Percentiles rank a stretch among this genome's conserved stretches.
Evolutionary conservation across 2,888 invertebrate species (phyloP).

Genomic region (Himalopsyche anomala): DNA sequence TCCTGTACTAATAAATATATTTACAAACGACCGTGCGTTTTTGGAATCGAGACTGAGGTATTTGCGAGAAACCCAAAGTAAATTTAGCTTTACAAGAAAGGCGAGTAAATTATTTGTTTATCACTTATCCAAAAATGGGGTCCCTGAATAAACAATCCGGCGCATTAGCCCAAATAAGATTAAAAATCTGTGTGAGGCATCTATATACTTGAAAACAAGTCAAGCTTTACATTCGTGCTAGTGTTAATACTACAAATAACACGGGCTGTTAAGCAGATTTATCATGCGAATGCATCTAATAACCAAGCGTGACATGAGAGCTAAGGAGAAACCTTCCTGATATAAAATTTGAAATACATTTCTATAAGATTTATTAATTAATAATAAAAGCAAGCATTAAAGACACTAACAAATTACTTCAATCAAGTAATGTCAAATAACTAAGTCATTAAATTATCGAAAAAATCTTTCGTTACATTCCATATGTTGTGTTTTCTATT

Average conservation of each 20-base stretch:
- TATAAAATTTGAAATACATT: no score
- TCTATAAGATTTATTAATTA: no score
- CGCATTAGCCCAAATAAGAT: constrained; percentile 29
- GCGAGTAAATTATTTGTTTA: constrained; percentile 46
- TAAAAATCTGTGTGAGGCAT: constrained; percentile 19
- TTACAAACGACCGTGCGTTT: constrained; percentile 50
- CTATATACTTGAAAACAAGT: constrained; percentile 6
- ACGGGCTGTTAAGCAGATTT: constrained; percentile 9
- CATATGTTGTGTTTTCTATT: no score
- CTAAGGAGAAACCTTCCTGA: no score
- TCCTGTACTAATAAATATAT: constrained; percentile 55
- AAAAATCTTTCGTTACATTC: no score
- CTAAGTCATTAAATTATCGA: no score
- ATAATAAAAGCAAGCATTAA: no score
- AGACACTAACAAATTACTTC: no score
- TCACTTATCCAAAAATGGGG: constrained; percentile 52
- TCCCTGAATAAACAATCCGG: constrained; percentile 51
- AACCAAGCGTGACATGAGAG: neutral
- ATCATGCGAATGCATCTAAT: constrained; percentile 8
- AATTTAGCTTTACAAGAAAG: constrained; percentile 8
- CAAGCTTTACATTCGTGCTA: neutral
- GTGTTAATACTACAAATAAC: constrained; percentile 30
- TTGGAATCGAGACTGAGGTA: neutral
- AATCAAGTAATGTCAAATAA: no score
- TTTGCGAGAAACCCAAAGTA: constrained; percentile 15